Conservation (phyloP, 2,113 vertebrate genomes). For the Himantopus leucocephalus region DNA sequence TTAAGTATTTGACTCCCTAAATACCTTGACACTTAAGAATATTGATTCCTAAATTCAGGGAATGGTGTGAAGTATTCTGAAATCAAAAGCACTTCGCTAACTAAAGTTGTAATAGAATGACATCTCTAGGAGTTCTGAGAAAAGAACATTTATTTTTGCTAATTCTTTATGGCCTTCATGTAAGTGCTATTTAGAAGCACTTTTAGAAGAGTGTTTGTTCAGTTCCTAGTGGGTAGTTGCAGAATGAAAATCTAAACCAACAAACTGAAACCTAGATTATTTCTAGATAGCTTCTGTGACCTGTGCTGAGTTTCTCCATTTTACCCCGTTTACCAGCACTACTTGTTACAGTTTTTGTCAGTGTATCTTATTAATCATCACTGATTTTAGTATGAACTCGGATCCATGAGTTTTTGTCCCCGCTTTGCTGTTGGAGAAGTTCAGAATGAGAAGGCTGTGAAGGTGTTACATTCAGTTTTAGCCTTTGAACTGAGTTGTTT, state of each 20-base stretch:
- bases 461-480: background rate
- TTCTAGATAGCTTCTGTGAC: background rate
- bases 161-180: background rate
- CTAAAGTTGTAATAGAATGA: background rate
- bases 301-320: background rate
- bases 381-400: background rate
- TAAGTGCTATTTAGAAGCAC: background rate
- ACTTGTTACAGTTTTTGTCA: background rate
- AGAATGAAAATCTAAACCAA: background rate
- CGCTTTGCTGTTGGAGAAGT: background rate
- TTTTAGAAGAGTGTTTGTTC: background rate
- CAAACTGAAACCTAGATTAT: background rate
- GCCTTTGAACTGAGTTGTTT: conserved; percentile 16
- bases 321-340: background rate
- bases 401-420: background rate
- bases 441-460: background rate
- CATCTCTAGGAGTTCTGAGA: background rate
- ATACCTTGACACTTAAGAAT: background rate
- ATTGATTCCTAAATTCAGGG: background rate
- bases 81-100: background rate
- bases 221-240: background rate
- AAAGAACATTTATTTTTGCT: background rate
- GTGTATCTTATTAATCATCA: background rate
- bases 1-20: background rate
- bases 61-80: background rate